Percentiles rank a stretch among this genome's conserved stretches.
Conservation (phyloP, 2,113 vertebrate species). For the Caranx ignobilis region DNA sequence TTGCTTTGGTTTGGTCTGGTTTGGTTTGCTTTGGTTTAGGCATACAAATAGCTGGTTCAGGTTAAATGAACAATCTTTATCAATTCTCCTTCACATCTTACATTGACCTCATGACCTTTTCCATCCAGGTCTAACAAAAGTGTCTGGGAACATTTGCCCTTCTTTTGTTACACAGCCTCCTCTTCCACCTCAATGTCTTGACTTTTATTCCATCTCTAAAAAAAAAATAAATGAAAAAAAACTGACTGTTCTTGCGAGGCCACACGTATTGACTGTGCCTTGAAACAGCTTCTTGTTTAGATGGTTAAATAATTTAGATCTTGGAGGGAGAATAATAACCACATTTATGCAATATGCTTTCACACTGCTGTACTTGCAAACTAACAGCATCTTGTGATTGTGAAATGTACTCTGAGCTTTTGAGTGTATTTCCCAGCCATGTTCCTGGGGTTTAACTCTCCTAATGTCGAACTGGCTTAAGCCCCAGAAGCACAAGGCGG, state of each 20-base stretch:
- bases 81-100: too few species aligned
- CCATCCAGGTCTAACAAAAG: too few species aligned
- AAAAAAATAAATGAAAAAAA: neutral
- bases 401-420: neutral
- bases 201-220: neutral
- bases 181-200: too few species aligned
- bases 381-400: neutral
- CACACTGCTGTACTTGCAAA: neutral
- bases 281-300: neutral
- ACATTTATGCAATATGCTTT: neutral
- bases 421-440: conserved; percentile 22
- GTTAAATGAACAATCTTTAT: too few species aligned
- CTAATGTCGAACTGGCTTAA: conserved; percentile 43
- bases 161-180: neutral
- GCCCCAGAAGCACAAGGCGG: conserved; percentile 28
- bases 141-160: neutral
- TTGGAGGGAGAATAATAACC: neutral
- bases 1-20: too few species aligned
- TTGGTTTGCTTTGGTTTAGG: too few species aligned
- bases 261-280: neutral
- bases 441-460: conserved; percentile 34
- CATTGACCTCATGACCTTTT: too few species aligned
- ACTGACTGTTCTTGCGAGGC: neutral
- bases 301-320: neutral
- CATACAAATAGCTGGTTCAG: too few species aligned